Conservation (phyloP, 2,888 invertebrate genomes). For the Gibbula magus region DNA sequence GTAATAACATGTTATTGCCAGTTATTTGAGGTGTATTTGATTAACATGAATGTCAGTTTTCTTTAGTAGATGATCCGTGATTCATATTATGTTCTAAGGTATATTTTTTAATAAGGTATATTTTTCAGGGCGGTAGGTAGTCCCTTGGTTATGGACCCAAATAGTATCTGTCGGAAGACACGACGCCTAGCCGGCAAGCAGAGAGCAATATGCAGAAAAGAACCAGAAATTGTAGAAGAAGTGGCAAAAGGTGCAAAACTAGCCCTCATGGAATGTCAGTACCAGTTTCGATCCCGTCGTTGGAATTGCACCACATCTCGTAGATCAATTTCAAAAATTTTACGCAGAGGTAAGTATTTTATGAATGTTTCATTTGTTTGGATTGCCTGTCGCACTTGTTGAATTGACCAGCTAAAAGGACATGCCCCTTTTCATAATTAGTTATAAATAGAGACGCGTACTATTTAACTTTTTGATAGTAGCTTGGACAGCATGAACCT, state of each 20-base stretch:
- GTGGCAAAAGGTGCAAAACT: conserved; percentile 85
- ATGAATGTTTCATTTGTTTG: neutral
- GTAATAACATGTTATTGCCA: no score
- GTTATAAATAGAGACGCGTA: no score
- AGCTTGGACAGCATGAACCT: no score
- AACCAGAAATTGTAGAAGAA: conserved; percentile 86
- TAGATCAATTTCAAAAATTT: conserved; percentile 88
- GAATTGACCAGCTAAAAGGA: no score
- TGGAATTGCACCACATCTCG: conserved; percentile 92
- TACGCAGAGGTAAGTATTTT: conserved; percentile 84
- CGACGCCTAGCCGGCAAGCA: conserved; percentile 84
- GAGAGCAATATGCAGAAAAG: conserved; percentile 83
- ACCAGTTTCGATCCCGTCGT: conserved; percentile 86
- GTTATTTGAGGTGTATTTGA: no score
- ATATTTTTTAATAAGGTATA: neutral
- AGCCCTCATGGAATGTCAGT: conserved; percentile 87
- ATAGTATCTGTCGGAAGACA: conserved; percentile 90
- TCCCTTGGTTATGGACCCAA: conserved; percentile 91
- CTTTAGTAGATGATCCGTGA: no score
- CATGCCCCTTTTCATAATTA: no score
- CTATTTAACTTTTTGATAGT: no score
- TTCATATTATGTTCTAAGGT: no score
- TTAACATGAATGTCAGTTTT: no score
- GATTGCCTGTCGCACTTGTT: neutral
- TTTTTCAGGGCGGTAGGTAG: conserved; percentile 78